Evolutionary conservation across 2,113 vertebrate genomes (phyloP).

Genomic region (Toxostoma redivivum): DNA sequence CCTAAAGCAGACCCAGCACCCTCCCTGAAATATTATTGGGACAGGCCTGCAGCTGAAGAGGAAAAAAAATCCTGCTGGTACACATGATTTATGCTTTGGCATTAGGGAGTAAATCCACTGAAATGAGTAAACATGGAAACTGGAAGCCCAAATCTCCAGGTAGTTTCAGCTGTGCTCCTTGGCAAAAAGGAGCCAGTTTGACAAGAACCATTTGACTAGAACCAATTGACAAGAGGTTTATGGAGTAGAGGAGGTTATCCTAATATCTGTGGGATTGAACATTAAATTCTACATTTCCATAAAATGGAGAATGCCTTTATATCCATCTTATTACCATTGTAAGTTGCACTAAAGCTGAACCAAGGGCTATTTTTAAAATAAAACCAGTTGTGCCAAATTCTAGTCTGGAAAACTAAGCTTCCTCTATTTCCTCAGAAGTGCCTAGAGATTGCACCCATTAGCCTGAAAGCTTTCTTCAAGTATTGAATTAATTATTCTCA

Average conservation of each 20-base stretch:
- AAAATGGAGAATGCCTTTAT: not conserved
- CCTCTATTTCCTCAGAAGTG: not conserved
- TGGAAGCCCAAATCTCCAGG: not conserved
- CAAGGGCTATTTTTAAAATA: not conserved
- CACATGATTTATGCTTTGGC: not conserved
- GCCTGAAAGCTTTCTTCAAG: not conserved
- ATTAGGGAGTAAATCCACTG: not conserved
- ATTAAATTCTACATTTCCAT: not conserved
- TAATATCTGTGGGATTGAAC: not conserved
- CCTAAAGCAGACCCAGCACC: not conserved
- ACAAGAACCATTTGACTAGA: not conserved
- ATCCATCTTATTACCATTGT: not conserved
- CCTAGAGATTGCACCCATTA: not conserved
- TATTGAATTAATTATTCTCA: not conserved
- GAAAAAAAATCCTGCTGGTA: not conserved
- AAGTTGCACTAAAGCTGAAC: not conserved
- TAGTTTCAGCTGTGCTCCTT: not conserved
- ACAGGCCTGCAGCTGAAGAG: not conserved
- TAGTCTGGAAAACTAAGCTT: not conserved
- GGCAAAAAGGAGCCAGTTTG: not conserved
- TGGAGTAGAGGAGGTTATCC: too few species aligned
- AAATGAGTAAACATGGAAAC: not conserved
- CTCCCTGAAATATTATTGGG: not conserved
- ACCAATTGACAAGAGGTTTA: not conserved
- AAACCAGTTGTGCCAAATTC: not conserved